Base-by-base conservation (phyloP, 2,113 vertebrate species). In the Cephalopterus ornatus region DNA sequence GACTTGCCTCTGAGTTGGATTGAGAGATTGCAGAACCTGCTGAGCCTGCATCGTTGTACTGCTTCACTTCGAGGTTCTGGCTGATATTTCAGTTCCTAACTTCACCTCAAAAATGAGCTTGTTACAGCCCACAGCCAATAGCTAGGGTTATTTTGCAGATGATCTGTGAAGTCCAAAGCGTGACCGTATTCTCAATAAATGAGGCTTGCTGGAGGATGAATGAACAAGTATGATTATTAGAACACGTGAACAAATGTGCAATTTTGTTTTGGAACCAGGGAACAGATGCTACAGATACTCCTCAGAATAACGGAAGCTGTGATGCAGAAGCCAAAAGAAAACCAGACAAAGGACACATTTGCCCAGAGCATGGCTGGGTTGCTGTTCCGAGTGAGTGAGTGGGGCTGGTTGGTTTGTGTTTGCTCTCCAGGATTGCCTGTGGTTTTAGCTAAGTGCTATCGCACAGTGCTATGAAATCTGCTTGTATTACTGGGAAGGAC, bases 301-400 rank as follows among this genome's bases (percentile, higher is more conserved):
- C 98, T 99, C 85, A 98, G 99, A 89, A 99, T 99, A 97, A 99
- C 99, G 52, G 99, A 99, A 97, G 99, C 98, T 61, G 98, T 99
- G 96, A 99, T 99, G 99, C 99, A 99, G 98, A 99, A 99, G 97
- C 99, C 99, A 6, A 99, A 98, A 89, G 99, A 99, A 94, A 98
- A 98, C 97, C 99, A 99, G 96, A 97, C 97, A 75, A 99, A 99
- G 97, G 99, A 99, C 85, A 66, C 65, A 5, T 99, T 99, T 89
- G 99, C 99, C 84, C 99, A 99, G 94, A 99, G 98, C 96, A 98
- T 99, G 97, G 98, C 99, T 3, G 98, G 99, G 75, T 96, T 99
- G 55, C 98, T 99, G 39, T 99, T 99, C 96, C 98, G 99, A 98
- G 99, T 99, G 97, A 98, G 99, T 98, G 37, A 32, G 23, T 23